phyloP scores from a whole-genome alignment of 2,797 vertebrate genomes.

The Gadopsis marmoratus region DNA sequence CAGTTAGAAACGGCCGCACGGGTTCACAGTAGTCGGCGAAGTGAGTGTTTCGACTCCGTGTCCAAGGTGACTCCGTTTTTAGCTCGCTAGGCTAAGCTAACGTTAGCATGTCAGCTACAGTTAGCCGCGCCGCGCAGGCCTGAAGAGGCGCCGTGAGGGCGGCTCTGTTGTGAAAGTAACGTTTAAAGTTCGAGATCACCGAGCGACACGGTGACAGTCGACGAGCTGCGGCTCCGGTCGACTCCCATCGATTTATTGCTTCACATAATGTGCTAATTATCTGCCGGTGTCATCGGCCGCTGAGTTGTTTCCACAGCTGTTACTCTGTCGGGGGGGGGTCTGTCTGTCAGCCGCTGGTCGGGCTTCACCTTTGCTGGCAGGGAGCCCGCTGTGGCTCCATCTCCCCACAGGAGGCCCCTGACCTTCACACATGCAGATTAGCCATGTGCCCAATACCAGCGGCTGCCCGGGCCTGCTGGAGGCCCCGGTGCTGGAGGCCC shows the following conservation, averaged over 20 bases:
- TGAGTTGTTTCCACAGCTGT: background rate
- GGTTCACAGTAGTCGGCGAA: background rate
- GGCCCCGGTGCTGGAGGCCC: constrained; percentile 10
- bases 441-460: constrained; percentile 85
- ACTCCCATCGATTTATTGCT: background rate
- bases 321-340: too few species aligned
- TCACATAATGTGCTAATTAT: constrained; percentile 37
- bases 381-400: constrained; percentile 77
- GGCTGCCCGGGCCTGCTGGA: background rate
- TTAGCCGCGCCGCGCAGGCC: constrained; percentile 43
- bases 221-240: background rate
- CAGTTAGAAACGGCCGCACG: fast-evolving
- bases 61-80: constrained; percentile 82
- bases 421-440: constrained; percentile 96
- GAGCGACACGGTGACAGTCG: background rate
- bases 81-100: constrained; percentile 69
- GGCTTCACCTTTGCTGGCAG: constrained; percentile 71
- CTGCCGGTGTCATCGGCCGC: background rate
- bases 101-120: constrained; percentile 21
- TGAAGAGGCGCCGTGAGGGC: too few species aligned
- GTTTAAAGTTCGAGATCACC: background rate
- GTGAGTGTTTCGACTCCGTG: constrained; percentile 53
- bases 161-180: too few species aligned
- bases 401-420: constrained; percentile 82
- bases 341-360: background rate